These are phyloP conservation scores for Xylophagus ater DNA, from an alignment of 2,888 invertebrate species.

Conservation along the genomic window DNA sequence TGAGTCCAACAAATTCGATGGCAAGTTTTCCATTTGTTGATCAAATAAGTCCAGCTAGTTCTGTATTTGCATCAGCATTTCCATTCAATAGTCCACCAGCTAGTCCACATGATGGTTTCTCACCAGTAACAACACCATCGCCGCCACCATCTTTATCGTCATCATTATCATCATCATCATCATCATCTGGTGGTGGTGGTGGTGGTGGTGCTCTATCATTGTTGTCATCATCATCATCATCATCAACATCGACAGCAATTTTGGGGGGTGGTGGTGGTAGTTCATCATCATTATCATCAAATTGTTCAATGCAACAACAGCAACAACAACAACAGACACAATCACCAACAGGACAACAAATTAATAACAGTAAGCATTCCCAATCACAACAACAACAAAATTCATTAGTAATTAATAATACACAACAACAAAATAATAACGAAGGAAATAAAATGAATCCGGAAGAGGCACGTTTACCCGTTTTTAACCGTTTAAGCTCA, in stretches of 20 bases:
- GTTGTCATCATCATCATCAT: too few relatives aligned
- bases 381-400: neutral
- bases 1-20: constrained; percentile 37
- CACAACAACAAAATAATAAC: neutral
- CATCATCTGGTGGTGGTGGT: constrained; percentile 2
- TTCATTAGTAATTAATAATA: constrained; percentile 2
- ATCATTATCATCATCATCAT: constrained; percentile 9
- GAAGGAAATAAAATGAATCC: constrained; percentile 4
- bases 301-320: constrained; percentile 3
- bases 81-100: constrained; percentile 34
- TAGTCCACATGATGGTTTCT: constrained; percentile 34
- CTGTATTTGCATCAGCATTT: constrained; percentile 24
- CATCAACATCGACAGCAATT: neutral
- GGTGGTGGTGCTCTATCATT: too few relatives aligned
- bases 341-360: neutral
- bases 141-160: constrained; percentile 24
- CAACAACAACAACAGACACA: constrained; percentile 3
- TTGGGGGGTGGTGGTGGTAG: constrained; percentile 18
- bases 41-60: constrained; percentile 28
- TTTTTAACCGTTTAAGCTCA: constrained; percentile 61
- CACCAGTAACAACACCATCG: constrained; percentile 33
- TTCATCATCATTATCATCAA: constrained; percentile 17
- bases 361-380: neutral
- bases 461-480: constrained; percentile 61
- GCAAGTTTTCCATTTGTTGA: constrained; percentile 37